Conservation (phyloP, 1,140 invertebrate species). For the Notospermus geniculatus region DNA sequence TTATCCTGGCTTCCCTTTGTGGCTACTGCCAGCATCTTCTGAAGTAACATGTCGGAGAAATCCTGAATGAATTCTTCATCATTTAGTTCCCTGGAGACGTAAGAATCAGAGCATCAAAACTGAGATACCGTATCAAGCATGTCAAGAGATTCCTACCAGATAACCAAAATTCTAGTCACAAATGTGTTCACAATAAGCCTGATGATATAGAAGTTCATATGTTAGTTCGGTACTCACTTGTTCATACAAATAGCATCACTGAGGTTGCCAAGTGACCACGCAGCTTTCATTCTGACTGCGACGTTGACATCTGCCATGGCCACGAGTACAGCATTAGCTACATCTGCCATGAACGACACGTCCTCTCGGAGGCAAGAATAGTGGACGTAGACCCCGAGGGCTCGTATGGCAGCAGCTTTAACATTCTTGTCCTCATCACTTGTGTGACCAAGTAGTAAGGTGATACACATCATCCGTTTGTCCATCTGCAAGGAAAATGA, state of each 20-base stretch:
- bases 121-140: slow-evolving; percentile 4
- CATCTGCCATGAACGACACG: slow-evolving; percentile 66
- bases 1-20: slow-evolving; percentile 67
- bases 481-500: slow-evolving; percentile 59
- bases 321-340: slow-evolving; percentile 66
- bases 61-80: slow-evolving; percentile 60
- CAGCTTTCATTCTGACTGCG: slow-evolving; percentile 71
- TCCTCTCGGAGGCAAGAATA: slow-evolving; percentile 63
- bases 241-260: slow-evolving; percentile 72
- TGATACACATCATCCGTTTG: slow-evolving; percentile 69
- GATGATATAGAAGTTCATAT: too few relatives aligned
- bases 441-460: slow-evolving; percentile 70
- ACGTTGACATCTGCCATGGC: slow-evolving; percentile 65
- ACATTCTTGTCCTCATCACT: slow-evolving; percentile 71
- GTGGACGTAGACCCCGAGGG: slow-evolving; percentile 71
- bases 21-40: slow-evolving; percentile 67
- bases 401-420: slow-evolving; percentile 71
- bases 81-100: slow-evolving; percentile 33
- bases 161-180: too few relatives aligned
- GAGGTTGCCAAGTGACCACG: slow-evolving; percentile 81
- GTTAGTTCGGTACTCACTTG: too few relatives aligned
- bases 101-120: too few relatives aligned
- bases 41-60: slow-evolving; percentile 67
- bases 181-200: too few relatives aligned
- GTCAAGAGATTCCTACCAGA: too few relatives aligned